Percentiles rank a stretch among this genome's conserved stretches.
Evolutionary conservation across 2,888 invertebrate species (phyloP).

Genomic region (Hirtodrosophila confusa): DNA sequence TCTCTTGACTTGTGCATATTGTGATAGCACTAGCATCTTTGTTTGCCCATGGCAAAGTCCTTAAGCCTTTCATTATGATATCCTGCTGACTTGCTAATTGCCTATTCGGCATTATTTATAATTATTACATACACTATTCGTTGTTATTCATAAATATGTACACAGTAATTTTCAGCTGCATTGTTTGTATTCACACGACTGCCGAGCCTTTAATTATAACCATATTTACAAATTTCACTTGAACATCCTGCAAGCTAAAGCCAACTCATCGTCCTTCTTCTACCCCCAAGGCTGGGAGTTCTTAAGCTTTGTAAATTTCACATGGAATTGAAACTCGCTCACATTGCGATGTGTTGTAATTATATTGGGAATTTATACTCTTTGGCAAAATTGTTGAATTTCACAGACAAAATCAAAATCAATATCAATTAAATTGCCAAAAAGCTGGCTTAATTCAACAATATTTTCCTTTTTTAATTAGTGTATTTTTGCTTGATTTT

Average conservation of each 20-base stretch:
- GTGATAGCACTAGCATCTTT: background rate
- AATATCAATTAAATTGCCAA: constrained; percentile 9
- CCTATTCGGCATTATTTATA: constrained; percentile 7
- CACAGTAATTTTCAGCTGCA: constrained; percentile 12
- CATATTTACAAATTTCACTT: background rate
- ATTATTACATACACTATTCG: constrained; percentile 1
- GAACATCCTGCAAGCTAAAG: constrained; percentile 1
- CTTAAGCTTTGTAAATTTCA: background rate
- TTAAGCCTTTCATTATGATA: constrained; percentile 15
- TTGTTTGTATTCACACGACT: constrained; percentile 9
- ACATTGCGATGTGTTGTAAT: background rate
- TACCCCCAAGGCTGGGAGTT: too few relatives aligned
- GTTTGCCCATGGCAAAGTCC: background rate
- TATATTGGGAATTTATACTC: too few relatives aligned
- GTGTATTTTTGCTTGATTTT: too few relatives aligned
- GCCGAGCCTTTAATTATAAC: background rate
- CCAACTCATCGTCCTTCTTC: too few relatives aligned
- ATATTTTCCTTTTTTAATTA: too few relatives aligned
- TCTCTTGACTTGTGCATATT: background rate
- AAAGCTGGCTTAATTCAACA: background rate
- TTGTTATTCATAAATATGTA: constrained; percentile 15
- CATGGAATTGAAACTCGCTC: background rate
- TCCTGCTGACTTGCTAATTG: constrained; percentile 3
- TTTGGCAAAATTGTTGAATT: too few relatives aligned
- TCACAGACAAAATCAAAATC: background rate